Evolutionary conservation across 2,113 vertebrate genomes (phyloP).

Genomic region (Ammodytes marinus): DNA sequence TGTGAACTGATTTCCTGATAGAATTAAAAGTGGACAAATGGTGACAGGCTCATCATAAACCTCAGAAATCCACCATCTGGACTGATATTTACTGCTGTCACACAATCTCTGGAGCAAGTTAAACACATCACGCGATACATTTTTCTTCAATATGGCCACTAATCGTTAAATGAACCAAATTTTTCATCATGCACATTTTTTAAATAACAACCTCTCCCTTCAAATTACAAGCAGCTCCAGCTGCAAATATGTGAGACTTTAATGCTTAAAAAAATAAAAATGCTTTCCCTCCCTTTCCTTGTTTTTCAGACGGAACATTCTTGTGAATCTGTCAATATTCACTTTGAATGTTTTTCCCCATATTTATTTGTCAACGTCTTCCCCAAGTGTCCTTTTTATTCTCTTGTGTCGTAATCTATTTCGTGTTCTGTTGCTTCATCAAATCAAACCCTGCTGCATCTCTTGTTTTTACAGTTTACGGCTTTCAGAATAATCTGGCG

Average conservation of each 20-base stretch:
- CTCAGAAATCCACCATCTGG: no score
- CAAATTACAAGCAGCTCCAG: not conserved
- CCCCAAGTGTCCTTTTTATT: no score
- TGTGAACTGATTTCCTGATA: no score
- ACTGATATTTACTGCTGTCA: no score
- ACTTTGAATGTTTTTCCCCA: not conserved
- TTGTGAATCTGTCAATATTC: no score
- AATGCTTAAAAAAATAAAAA: no score
- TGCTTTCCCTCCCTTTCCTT: no score
- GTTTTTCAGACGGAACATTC: not conserved
- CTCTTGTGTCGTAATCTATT: not conserved
- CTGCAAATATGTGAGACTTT: not conserved
- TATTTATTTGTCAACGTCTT: not conserved
- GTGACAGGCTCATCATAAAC: no score
- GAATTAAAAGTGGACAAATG: no score
- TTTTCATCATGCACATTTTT: not conserved
- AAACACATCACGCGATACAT: not conserved
- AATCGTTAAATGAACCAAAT: not conserved
- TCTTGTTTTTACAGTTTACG: slow-evolving; percentile 73
- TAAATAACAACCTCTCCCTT: not conserved
- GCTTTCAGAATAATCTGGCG: slow-evolving; percentile 81
- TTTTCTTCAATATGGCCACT: not conserved
- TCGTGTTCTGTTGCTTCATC: not conserved
- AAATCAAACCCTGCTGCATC: slow-evolving; percentile 5
- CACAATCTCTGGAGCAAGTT: no score